Percentiles rank a stretch among this genome's conserved stretches.
These are phyloP conservation scores for Garrulus glandarius DNA, from an alignment of 2,797 vertebrate genomes.

Conservation along the genomic window DNA sequence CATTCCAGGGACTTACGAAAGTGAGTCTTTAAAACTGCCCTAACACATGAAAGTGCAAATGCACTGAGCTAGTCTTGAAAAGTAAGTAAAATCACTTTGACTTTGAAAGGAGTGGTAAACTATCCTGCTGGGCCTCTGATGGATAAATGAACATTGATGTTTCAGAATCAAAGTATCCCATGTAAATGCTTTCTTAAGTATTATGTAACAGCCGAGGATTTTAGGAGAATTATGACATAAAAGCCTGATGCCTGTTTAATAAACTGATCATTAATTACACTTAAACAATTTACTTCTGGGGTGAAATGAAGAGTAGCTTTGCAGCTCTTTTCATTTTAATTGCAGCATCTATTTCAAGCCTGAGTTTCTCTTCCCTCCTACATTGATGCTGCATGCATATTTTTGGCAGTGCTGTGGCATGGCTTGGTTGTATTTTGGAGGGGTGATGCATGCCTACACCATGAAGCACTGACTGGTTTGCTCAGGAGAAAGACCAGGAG, in stretches of 20 bases:
- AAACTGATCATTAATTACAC: conserved; percentile 51
- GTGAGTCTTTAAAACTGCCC: not conserved
- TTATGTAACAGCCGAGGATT: conserved; percentile 49
- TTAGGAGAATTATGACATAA: conserved; percentile 55
- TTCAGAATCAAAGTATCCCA: not conserved
- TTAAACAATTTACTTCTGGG: conserved; percentile 34
- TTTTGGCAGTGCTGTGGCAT: not conserved
- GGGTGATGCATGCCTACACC: fast-evolving
- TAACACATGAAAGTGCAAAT: not conserved
- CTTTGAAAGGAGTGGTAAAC: not conserved
- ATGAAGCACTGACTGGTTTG: not conserved
- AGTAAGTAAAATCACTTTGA: not conserved
- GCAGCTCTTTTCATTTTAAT: conserved; percentile 27
- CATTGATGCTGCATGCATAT: not conserved
- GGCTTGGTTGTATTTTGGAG: not conserved
- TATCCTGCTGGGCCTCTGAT: not conserved
- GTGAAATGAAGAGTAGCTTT: conserved; percentile 38
- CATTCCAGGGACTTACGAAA: not conserved
- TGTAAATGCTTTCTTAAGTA: not conserved
- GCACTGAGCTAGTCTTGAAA: not conserved
- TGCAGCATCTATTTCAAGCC: conserved; percentile 17
- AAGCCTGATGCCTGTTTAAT: conserved; percentile 29
- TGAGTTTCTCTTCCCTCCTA: not conserved
- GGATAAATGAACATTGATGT: not conserved
- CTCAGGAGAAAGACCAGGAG: not conserved